Base-by-base conservation (phyloP, 2,113 vertebrate genomes). In the Pseudonaja textilis region DNA sequence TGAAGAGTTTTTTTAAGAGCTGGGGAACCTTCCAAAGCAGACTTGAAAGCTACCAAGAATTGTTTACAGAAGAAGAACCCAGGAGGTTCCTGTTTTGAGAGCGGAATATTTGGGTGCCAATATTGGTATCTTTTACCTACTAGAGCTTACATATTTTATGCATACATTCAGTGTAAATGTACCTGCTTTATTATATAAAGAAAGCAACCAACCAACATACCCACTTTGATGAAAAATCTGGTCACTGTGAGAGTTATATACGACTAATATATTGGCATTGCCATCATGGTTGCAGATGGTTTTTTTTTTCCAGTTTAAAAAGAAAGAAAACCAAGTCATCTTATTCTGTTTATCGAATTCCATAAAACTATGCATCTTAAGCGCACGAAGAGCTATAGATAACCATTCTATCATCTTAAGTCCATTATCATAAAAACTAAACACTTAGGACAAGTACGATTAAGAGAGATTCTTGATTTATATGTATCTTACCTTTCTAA, bases 271-370 rank as follows among this genome's bases (percentile, higher is more conserved):
- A 74, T 39, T 34, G n/a, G 69, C 18, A 74, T 39, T 94, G 95
- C 96, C 96, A 96, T 94, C 95, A 95, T 92, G 95, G 95, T 91
- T 96, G 95, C 95, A 54, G 85, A 69, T 87, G 29, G 56, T 0
- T 0, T 59, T 23, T 34, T 34, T 45, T 69, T 39, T 64, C n/a
- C 52, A 52, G 61, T 86, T 88, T 42, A 74, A 45, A 42, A 74
- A 50, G 57, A 87, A 56, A 64, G 29, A 88, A 50, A 88, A 34
- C 45, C 20, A 61, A 87, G 50, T 6, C 69, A 52, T 64, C 5
- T 64, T 39, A 69, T 16, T 22, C 29, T 45, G 61, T 61, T 61
- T 20, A 87, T 14, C 11, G 39, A 64, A 64, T 14, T 54, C 11
- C 45, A 25, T 52, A 64, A 54, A 64, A n/a, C 29, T n/a, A 69